A percentile compares a stretch with the other conserved stretches of the same genome.
These are phyloP conservation scores for Drosophila suboccidentalis DNA, from an alignment of 2,888 invertebrate genomes.

Conservation along the genomic window DNA sequence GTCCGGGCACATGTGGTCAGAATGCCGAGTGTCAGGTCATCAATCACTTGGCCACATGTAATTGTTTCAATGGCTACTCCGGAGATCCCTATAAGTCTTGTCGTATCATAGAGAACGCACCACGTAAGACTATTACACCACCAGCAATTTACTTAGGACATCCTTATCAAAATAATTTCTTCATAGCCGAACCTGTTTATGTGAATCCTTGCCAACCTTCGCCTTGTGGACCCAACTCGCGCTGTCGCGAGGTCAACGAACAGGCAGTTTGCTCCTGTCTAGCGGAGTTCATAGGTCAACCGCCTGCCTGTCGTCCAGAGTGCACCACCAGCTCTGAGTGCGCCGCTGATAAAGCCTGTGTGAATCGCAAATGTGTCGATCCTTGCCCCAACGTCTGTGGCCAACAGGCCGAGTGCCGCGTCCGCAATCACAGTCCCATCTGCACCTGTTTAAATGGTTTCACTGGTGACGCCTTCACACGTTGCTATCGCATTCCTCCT, in stretches of 20 bases:
- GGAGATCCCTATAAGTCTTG: slow-evolving; percentile 91
- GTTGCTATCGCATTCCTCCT: slow-evolving; percentile 86
- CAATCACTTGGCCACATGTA: slow-evolving; percentile 89
- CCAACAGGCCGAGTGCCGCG: slow-evolving; percentile 90
- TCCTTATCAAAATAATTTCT: slow-evolving; percentile 19
- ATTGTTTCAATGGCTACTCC: slow-evolving; percentile 87
- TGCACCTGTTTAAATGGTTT: slow-evolving; percentile 90
- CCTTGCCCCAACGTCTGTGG: slow-evolving; percentile 92
- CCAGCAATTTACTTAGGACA: not conserved
- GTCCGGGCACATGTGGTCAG: slow-evolving; percentile 88
- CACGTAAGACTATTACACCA: slow-evolving; percentile 84
- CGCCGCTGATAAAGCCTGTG: slow-evolving; percentile 88
- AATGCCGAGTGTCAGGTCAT: slow-evolving; percentile 89
- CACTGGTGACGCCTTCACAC: slow-evolving; percentile 87
- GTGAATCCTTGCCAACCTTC: slow-evolving; percentile 91
- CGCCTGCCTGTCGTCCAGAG: slow-evolving; percentile 89
- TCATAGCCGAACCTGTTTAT: slow-evolving; percentile 85
- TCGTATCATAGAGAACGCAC: slow-evolving; percentile 84
- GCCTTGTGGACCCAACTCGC: slow-evolving; percentile 93
- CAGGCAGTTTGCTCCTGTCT: slow-evolving; percentile 91
- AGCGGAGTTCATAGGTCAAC: slow-evolving; percentile 88
- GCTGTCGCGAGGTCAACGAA: slow-evolving; percentile 90
- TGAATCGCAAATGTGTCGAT: slow-evolving; percentile 90
- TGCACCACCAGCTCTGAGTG: slow-evolving; percentile 91
- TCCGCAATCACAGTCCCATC: slow-evolving; percentile 91